Evolutionary conservation across 2,888 invertebrate species (phyloP).

Genomic region (Drosophila macrothrix): DNA sequence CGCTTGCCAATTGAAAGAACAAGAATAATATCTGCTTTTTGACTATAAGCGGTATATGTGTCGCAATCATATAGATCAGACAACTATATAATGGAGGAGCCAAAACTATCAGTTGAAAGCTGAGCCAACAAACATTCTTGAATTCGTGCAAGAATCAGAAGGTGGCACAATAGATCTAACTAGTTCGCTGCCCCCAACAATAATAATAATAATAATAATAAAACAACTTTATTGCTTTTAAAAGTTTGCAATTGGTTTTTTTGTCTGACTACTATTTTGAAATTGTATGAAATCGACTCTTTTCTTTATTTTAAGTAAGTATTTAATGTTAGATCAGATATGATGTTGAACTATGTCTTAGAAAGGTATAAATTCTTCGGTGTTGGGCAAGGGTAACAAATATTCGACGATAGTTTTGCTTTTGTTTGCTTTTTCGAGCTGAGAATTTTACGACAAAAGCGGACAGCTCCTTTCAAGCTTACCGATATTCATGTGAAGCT

Average conservation of each 20-base stretch:
- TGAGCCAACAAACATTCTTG: background rate
- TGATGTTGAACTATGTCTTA: background rate
- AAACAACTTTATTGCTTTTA: background rate
- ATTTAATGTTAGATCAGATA: background rate
- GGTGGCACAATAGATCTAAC: too few relatives aligned
- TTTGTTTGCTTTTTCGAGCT: constrained; percentile 6
- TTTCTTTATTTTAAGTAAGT: background rate
- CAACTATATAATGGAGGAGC: background rate
- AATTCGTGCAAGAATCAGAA: too few relatives aligned
- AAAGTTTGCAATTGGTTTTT: background rate
- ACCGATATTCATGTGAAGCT: constrained; percentile 46
- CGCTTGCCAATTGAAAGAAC: background rate
- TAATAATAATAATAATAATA: background rate
- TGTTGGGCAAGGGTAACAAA: background rate
- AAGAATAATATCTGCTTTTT: background rate
- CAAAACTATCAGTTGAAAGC: background rate
- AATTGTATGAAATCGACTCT: background rate
- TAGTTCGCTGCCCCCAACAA: background rate
- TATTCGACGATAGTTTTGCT: background rate
- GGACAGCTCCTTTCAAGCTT: constrained; percentile 36
- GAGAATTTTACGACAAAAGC: constrained; percentile 24
- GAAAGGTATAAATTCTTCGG: background rate
- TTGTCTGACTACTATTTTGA: background rate
- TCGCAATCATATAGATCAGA: background rate
- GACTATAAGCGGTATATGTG: rapidly evolving